Base-by-base conservation (phyloP, 1,140 invertebrate species). In the Drosophila mayri region DNA sequence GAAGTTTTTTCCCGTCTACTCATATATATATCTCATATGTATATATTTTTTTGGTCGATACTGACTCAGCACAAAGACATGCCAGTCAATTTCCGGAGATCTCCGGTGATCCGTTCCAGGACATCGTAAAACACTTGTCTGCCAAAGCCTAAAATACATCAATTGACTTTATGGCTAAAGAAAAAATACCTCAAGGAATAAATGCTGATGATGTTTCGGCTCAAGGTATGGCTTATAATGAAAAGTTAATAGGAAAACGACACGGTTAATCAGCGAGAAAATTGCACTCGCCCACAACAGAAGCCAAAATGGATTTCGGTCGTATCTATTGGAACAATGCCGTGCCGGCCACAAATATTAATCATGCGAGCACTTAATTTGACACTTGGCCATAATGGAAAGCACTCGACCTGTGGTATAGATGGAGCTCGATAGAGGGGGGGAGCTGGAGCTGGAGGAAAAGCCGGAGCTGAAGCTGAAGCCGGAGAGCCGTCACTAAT, bases 321-420 rank as follows among this genome's bases (percentile, higher is more conserved):
- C 47, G 22, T 44, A 67, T 70, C 62, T 43, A 44, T 41, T 54
- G 47, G 55, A 60, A 88, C 76, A 83, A 86, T 78, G 61, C 58
- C 28, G n/a, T 52, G 59, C 32, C 43, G 38, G 49, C 63, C 55
- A 55, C 55, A 78, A 85, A 90, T 84, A 88, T 90, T 90, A 90
- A 90, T 90, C 85, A 90, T 90, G 78, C 71, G 81, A 81, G 85
- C 85, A 90, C 85, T 90, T 90, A 79, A 90, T 85, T 90, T 90
- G 85, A 90, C 85, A 90, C 85, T 90, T 85, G 78, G 86, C 85
- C 80, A 90, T 90, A 90, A 85, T 90, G 81, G 78, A 90, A 90
- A 85, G 78, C 78, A 64, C 71, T 55, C 66, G 66, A 37, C 20
- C 46, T 28, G 66, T 2, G 57, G 41, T 12, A 25, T 35, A 20